phyloP scores from a whole-genome alignment of 2,888 invertebrate genomes.

The Lagria hirta region DNA sequence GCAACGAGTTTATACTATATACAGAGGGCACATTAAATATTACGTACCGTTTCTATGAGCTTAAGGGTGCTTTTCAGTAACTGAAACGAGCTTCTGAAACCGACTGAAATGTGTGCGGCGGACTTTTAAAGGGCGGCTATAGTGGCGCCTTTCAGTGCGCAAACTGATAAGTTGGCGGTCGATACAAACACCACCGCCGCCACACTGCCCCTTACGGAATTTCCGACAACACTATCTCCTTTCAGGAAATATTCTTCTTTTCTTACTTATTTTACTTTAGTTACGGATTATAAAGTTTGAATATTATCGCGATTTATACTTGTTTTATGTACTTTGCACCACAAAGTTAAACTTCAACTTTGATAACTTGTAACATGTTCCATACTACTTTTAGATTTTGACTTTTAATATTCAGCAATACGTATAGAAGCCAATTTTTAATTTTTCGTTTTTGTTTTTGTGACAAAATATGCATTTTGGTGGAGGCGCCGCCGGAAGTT shows the following conservation, averaged over 20 bases:
- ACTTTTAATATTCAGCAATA: too few relatives aligned
- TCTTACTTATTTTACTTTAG: slow-evolving; percentile 1
- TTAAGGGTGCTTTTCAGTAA: slow-evolving; percentile 18
- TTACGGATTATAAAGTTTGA: slow-evolving; percentile 6
- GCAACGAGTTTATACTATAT: slow-evolving; percentile 12
- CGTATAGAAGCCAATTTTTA: too few relatives aligned
- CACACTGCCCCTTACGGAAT: slow-evolving; percentile 13
- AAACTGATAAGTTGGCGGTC: slow-evolving; percentile 32
- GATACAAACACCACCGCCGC: slow-evolving; percentile 28
- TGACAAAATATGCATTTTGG: too few relatives aligned
- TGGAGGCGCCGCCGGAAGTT: too few relatives aligned
- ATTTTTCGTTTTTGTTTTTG: too few relatives aligned
- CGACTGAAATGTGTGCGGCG: slow-evolving; percentile 31
- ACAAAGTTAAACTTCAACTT: too few relatives aligned
- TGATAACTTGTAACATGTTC: too few relatives aligned
- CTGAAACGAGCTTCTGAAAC: slow-evolving; percentile 24
- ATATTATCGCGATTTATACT: slow-evolving; percentile 7
- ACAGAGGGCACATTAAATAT: slow-evolving; percentile 3
- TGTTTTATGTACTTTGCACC: slow-evolving; percentile 8
- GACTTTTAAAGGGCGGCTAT: slow-evolving; percentile 34
- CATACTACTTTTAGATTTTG: too few relatives aligned
- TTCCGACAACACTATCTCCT: neutral
- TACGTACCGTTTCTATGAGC: slow-evolving; percentile 12
- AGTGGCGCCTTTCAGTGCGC: slow-evolving; percentile 32
- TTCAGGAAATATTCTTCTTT: neutral